phyloP scores from a whole-genome alignment of 2,888 invertebrate genomes.

The Papilio protenor region DNA sequence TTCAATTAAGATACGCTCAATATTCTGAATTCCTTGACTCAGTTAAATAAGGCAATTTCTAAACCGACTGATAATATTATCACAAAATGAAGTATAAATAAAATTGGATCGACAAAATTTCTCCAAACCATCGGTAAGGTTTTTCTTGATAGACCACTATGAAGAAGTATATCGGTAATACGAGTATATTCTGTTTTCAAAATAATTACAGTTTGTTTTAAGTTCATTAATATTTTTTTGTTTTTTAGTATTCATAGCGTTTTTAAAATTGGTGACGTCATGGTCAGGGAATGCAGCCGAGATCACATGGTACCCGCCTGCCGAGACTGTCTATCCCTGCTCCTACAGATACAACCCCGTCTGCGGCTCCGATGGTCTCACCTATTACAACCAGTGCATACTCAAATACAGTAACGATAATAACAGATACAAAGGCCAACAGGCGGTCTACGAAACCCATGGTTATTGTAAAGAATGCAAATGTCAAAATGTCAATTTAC shows the following conservation, averaged over 20 bases:
- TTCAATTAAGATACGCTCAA: not conserved
- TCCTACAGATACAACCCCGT: constrained; percentile 46
- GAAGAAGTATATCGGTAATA: constrained; percentile 26
- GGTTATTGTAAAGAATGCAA: constrained; percentile 46
- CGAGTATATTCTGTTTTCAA: no score
- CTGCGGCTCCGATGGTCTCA: constrained; percentile 50
- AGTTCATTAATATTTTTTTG: no score
- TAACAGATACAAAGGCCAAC: constrained; percentile 25
- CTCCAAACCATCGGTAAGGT: not conserved
- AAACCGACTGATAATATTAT: constrained; percentile 29
- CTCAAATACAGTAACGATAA: constrained; percentile 47
- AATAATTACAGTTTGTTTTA: no score
- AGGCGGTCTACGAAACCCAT: constrained; percentile 30
- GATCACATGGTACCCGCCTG: not conserved
- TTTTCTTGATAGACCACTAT: not conserved
- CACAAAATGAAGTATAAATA: constrained; percentile 20
- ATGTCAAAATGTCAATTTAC: constrained; percentile 49
- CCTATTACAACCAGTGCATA: constrained; percentile 47
- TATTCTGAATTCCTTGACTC: constrained; percentile 27
- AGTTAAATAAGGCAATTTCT: constrained; percentile 15
- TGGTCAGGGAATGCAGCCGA: not conserved
- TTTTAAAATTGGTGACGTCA: not conserved
- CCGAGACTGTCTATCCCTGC: constrained; percentile 44
- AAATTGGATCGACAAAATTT: not conserved
- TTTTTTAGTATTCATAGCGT: no score